A percentile compares a stretch with the other conserved stretches of the same genome.
These are phyloP conservation scores for Saimiri boliviensis DNA, from an alignment of 2,113 vertebrate species.

Conservation along the genomic window DNA sequence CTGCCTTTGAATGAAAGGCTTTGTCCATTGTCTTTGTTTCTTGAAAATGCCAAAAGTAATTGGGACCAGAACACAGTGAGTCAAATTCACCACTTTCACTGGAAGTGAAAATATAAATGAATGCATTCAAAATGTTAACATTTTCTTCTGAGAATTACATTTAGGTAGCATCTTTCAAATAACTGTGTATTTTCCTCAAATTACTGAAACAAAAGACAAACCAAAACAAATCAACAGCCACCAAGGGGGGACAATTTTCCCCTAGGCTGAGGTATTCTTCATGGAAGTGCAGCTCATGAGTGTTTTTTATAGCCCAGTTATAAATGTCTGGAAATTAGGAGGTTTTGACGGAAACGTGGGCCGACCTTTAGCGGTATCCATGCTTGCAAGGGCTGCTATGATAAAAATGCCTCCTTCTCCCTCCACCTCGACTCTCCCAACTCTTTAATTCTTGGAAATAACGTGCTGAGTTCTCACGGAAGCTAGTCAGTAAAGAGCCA, in stretches of 20 bases:
- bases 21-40: slow-evolving; percentile 23
- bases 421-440: not conserved
- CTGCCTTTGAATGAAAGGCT: slow-evolving; percentile 19
- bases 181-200: slow-evolving; percentile 58
- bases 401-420: slow-evolving; percentile 55
- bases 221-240: slow-evolving; percentile 12
- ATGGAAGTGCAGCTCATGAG: slow-evolving; percentile 47
- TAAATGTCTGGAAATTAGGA: slow-evolving; percentile 74
- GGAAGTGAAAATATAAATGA: slow-evolving; percentile 41
- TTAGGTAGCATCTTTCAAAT: slow-evolving; percentile 56
- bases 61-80: not conserved
- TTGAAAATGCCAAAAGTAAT: slow-evolving; percentile 53
- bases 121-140: slow-evolving; percentile 4
- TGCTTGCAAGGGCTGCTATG: slow-evolving; percentile 60
- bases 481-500: slow-evolving; percentile 14
- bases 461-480: not conserved
- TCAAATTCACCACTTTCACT: not conserved
- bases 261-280: slow-evolving; percentile 67
- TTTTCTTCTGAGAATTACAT: slow-evolving; percentile 38
- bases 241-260: slow-evolving; percentile 52
- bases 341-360: slow-evolving; percentile 73
- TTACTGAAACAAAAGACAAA: slow-evolving; percentile 71
- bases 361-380: slow-evolving; percentile 52
- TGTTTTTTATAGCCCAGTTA: slow-evolving; percentile 73
- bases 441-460: slow-evolving; percentile 73